A percentile compares a stretch with the other conserved stretches of the same genome.
These are phyloP conservation scores for Promerops cafer DNA, from an alignment of 2,113 vertebrate genomes.

Conservation along the genomic window DNA sequence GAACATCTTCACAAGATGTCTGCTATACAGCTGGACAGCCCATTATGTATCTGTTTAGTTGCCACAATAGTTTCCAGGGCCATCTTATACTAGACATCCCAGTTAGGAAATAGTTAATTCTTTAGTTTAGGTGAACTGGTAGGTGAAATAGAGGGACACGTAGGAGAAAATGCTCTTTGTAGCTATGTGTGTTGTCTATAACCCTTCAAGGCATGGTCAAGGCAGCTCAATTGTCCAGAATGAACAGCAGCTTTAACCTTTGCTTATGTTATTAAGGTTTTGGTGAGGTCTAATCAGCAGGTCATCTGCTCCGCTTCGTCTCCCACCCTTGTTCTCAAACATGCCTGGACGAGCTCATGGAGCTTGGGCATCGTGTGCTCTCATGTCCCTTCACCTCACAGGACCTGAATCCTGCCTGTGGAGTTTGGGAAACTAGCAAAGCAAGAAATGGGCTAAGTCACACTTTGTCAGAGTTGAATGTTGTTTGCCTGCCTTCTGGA, in stretches of 20 bases:
- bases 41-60: neutral
- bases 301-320: neutral
- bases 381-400: neutral
- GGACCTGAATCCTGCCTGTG: neutral
- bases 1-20: neutral
- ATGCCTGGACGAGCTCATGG: neutral
- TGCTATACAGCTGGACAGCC: neutral
- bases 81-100: neutral
- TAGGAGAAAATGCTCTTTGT: neutral
- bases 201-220: neutral
- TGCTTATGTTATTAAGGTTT: neutral
- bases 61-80: neutral
- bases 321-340: neutral
- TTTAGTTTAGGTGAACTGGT: neutral
- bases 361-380: neutral
- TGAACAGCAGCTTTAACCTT: neutral
- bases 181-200: neutral
- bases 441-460: neutral
- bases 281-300: neutral
- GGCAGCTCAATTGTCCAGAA: neutral
- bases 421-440: neutral
- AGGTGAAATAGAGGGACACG: neutral
- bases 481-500: neutral
- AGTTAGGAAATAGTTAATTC: neutral
- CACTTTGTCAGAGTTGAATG: neutral